Evolutionary conservation across 1,140 invertebrate genomes (phyloP), one percentile per base, ranked within the genome.

Genomic region (Cylas formicarius): DNA sequence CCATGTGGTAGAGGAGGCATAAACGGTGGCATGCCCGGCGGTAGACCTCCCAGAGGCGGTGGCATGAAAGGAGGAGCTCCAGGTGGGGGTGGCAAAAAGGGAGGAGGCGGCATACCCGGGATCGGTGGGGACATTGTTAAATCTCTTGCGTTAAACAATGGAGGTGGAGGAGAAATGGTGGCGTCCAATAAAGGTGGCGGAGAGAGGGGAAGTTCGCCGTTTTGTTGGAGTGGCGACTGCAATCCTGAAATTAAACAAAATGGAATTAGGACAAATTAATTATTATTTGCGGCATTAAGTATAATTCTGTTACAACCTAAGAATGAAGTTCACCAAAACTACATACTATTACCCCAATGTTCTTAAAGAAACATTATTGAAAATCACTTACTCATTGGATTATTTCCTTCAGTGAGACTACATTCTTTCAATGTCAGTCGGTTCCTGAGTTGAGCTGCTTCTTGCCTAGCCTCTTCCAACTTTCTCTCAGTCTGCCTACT

Each of bases 381-480:
- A 11, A 11, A 4, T 26, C 20, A 55, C 58, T 61, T 56, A 61
- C 61, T 59, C 38, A 56, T 55, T 49, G 62, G 59, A 11, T 23
- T 53, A 35, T 60, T 62, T 19, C 62, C 57, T 36, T 64, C 62
- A 44, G 64, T 68, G 22, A 74, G 56, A 54, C 67, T 72, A 52
- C 75, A 69, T 56, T 77, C 75, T 11, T 70, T 57, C 10, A 77
- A 55, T 2, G 82, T 84, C 17, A 88, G 67, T 52, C 82, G 75
- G 56, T 84, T 77, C 31, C 84, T 71, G 47, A 87, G 67, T 47
- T 82, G 76, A 16, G 81, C 73, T 1, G 84, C 77, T 65, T 87
- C 85, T 27, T 78, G 76, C 56, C 79, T 76, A 4, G 78, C 72
- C 60, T 88, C 86, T 62, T 87, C 84, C 19, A 84, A 72, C 48